phyloP scores from a whole-genome alignment of 2,113 vertebrate genomes.

The Ibidorhyncha struthersii region DNA sequence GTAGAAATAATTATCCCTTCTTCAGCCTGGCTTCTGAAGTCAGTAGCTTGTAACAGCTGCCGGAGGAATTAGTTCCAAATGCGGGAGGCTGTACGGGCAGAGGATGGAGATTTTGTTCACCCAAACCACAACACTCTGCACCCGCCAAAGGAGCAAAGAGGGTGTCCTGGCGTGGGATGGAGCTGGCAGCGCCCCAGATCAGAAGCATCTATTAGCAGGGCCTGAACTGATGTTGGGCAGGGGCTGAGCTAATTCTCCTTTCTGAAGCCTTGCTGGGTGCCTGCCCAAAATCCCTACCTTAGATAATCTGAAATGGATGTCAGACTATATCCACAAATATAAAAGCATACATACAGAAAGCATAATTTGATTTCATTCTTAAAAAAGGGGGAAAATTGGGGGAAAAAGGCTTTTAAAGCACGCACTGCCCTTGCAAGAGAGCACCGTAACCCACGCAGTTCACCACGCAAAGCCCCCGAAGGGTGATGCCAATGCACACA shows the following conservation, averaged over 20 bases:
- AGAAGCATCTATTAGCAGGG: background rate
- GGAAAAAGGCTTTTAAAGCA: background rate
- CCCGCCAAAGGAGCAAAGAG: background rate
- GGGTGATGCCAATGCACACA: accelerated
- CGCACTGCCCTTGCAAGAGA: background rate
- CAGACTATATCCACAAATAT: background rate
- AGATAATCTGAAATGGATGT: background rate
- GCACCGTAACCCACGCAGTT: accelerated
- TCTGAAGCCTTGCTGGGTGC: background rate
- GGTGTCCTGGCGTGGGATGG: background rate
- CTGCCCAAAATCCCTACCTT: background rate
- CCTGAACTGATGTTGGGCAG: background rate
- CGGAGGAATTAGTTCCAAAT: conserved; percentile 9
- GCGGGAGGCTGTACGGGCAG: background rate
- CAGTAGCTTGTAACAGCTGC: background rate
- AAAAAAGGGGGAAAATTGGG: background rate
- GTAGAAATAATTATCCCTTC: background rate
- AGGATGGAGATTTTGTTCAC: background rate
- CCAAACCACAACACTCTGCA: background rate
- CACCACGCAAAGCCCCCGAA: accelerated
- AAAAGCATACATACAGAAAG: background rate
- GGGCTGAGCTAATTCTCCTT: background rate
- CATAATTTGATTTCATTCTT: background rate
- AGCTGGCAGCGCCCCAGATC: background rate
- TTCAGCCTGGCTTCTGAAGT: background rate